Base-by-base conservation (phyloP, 2,113 vertebrate genomes). In the Pyrgilauda ruficollis region DNA sequence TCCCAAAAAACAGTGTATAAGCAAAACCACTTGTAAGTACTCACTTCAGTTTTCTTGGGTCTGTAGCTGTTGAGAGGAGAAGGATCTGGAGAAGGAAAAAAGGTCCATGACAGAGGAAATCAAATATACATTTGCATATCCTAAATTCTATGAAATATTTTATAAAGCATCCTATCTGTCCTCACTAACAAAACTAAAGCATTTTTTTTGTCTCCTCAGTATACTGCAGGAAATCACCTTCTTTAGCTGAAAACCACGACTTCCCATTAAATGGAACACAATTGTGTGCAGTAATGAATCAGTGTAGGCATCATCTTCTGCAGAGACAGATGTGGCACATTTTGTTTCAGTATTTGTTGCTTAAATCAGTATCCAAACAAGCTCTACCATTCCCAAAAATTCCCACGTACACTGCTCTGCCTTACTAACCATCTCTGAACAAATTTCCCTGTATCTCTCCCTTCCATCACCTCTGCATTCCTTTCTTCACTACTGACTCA, bases 11-110 rank as follows among this genome's bases (percentile, higher is more conserved):
- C 6, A 74, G 44, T 53, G 35, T 52, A 16, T 11, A 87, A 69
- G 52, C 46, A 87, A 31, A 8, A 82, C 26, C 43, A 87, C 41
- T 90, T 76, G 52, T 52, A 31, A 81, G 24, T 88, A 97, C 98
- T 98, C 90, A 99, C 98, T 97, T 93, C 95, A 66, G 93, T 63
- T 93, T 97, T 86, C 96, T 96, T 98, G 76, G 97, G 93, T 97
- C 97, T 98, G 97, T 97, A 98, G 92, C 98, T 98, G 94, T 98
- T 93, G 7, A 97, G 91, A 72, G 98, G 97, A 90, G 97, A 98
- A 64, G 96, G 67, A 97, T 99, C 99, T 99, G 91, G 86, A 96
- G 97, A 97, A 94, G 89, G 35, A 97, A 59, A 53, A 56, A 87
- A 77, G 28, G 23, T 56, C 58, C 39, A 80, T 50, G 24, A 53